A percentile compares a stretch with the other conserved stretches of the same genome.
Evolutionary conservation across 2,113 vertebrate species (phyloP).

Genomic region (Ptilorrhoa leucosticta): DNA sequence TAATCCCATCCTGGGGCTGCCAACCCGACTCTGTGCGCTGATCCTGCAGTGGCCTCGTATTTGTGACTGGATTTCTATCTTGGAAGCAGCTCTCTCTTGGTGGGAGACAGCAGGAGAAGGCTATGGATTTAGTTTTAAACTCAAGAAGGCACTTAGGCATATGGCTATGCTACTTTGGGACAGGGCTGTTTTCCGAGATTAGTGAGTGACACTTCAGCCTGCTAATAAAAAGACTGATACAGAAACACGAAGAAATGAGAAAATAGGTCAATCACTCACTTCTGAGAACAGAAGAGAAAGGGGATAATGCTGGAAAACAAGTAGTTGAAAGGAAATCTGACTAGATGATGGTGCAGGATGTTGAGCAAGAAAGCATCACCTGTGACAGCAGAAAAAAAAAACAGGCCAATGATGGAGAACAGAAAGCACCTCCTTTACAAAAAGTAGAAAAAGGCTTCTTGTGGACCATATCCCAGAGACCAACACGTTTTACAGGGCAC

Average conservation of each 20-base stretch:
- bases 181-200: background rate
- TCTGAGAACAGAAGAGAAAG: background rate
- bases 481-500: background rate
- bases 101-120: background rate
- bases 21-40: background rate
- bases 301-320: background rate
- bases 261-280: background rate
- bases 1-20: background rate
- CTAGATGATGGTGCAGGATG: background rate
- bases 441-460: background rate
- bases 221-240: background rate
- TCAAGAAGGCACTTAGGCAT: background rate
- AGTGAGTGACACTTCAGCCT: background rate
- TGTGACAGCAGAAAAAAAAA: background rate
- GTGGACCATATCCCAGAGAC: background rate
- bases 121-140: background rate
- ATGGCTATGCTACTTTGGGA: background rate
- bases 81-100: background rate
- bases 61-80: background rate
- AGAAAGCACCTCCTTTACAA: background rate
- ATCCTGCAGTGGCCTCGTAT: rapidly evolving
- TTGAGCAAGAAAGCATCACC: background rate
- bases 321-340: background rate
- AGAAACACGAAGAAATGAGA: background rate
- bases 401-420: background rate